Evolutionary conservation across 1,140 invertebrate species (phyloP).

Genomic region (Chlorops oryzae): DNA sequence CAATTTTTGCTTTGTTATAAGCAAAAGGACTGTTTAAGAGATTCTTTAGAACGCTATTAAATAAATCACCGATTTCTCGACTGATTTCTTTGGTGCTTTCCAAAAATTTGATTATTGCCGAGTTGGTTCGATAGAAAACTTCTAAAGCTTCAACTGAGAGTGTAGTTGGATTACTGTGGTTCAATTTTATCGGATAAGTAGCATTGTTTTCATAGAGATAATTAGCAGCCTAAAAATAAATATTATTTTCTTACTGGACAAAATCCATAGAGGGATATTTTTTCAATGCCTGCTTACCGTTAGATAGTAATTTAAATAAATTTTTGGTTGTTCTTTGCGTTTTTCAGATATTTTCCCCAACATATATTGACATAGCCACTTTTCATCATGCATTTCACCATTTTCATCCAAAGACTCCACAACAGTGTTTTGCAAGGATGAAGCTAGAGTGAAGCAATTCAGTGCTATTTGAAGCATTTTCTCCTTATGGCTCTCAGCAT

Average conservation of each 20-base stretch:
- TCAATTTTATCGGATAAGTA: slow-evolving; percentile 78
- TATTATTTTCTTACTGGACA: slow-evolving; percentile 14
- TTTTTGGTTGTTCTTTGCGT: slow-evolving; percentile 61
- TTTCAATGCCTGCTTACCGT: slow-evolving; percentile 46
- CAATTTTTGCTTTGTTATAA: slow-evolving; percentile 47
- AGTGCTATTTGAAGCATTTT: slow-evolving; percentile 15
- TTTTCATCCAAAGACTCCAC: not conserved
- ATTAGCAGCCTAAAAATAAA: slow-evolving; percentile 55
- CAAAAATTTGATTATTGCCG: slow-evolving; percentile 77
- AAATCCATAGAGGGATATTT: not conserved
- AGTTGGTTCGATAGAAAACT: slow-evolving; percentile 75
- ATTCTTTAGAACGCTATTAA: slow-evolving; percentile 44
- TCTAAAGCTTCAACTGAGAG: slow-evolving; percentile 86
- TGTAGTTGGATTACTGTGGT: slow-evolving; percentile 74
- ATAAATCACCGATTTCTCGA: slow-evolving; percentile 47
- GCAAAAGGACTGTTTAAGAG: slow-evolving; percentile 49
- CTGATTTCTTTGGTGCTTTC: slow-evolving; percentile 55
- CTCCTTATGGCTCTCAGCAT: slow-evolving; percentile 3
- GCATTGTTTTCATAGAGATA: slow-evolving; percentile 74
- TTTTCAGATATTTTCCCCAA: slow-evolving; percentile 76
- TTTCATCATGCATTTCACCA: slow-evolving; percentile 19
- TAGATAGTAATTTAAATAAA: slow-evolving; percentile 73
- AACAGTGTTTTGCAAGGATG: slow-evolving; percentile 13
- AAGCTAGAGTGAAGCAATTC: slow-evolving; percentile 18
- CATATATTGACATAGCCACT: slow-evolving; percentile 27